phyloP scores from a whole-genome alignment of 2,888 invertebrate genomes.

The Cremastinae sp. region DNA sequence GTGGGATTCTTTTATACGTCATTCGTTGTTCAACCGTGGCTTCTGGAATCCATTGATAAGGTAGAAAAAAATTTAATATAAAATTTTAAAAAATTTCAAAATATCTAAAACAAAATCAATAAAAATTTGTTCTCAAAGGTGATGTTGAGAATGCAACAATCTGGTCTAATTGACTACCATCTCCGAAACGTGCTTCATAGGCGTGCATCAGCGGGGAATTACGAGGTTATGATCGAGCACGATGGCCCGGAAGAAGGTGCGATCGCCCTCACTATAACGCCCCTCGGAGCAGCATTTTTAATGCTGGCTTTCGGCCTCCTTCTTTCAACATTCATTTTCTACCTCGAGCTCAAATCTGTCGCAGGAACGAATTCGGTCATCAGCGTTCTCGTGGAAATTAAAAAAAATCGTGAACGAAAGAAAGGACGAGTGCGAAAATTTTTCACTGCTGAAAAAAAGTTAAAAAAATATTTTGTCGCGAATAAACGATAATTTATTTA shows the following conservation, averaged over 20 bases:
- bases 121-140: conserved; percentile 60
- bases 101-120: too few relatives aligned
- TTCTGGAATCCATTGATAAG: conserved; percentile 69
- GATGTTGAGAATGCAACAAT: conserved; percentile 68
- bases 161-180: conserved; percentile 70
- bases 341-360: conserved; percentile 66
- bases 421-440: not conserved
- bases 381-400: conserved; percentile 3
- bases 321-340: conserved; percentile 69
- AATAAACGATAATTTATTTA: too few relatives aligned
- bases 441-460: too few relatives aligned
- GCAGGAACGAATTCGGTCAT: not conserved
- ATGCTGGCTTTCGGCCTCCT: conserved; percentile 68
- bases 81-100: too few relatives aligned
- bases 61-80: conserved; percentile 59
- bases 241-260: conserved; percentile 65
- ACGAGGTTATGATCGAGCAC: conserved; percentile 70
- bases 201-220: conserved; percentile 65
- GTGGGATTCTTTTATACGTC: conserved; percentile 67
- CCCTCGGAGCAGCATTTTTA: conserved; percentile 73
- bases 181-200: conserved; percentile 71
- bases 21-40: conserved; percentile 75
- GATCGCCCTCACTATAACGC: conserved; percentile 67
- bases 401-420: not conserved
- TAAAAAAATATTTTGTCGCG: too few relatives aligned